phyloP scores from a whole-genome alignment of 2,113 vertebrate species.

The Onychostoma macrolepis region DNA sequence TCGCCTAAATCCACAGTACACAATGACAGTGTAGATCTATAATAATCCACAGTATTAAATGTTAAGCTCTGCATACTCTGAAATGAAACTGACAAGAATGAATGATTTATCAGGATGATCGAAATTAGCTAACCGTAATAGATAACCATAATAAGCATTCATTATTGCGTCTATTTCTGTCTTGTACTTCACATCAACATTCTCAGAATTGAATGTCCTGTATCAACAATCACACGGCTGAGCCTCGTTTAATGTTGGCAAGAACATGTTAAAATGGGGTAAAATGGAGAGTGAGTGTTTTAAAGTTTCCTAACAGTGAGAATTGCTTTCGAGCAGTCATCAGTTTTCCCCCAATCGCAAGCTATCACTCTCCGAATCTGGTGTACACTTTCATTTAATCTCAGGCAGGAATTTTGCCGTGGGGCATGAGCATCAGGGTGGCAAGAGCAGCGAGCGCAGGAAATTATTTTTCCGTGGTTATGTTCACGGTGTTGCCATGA shows the following conservation, averaged over 20 bases:
- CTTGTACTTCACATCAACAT: neutral
- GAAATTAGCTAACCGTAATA: neutral
- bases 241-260: constrained; percentile 4
- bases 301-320: neutral
- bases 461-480: constrained; percentile 30
- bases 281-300: neutral
- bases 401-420: constrained; percentile 15
- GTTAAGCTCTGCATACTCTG: neutral
- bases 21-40: neutral
- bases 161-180: neutral
- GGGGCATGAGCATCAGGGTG: neutral
- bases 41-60: neutral
- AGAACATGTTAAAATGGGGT: neutral
- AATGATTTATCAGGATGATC: neutral
- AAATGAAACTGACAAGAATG: neutral
- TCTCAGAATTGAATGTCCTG: neutral
- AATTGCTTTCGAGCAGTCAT: neutral
- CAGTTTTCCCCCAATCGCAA: neutral
- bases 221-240: constrained; percentile 20
- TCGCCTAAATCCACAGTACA: neutral
- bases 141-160: constrained; percentile 18
- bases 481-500: constrained; percentile 61
- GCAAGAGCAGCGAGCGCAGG: constrained; percentile 3
- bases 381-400: constrained; percentile 32
- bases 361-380: neutral